phyloP scores from a whole-genome alignment of 2,797 vertebrate species.

The Artibeus lituratus region DNA sequence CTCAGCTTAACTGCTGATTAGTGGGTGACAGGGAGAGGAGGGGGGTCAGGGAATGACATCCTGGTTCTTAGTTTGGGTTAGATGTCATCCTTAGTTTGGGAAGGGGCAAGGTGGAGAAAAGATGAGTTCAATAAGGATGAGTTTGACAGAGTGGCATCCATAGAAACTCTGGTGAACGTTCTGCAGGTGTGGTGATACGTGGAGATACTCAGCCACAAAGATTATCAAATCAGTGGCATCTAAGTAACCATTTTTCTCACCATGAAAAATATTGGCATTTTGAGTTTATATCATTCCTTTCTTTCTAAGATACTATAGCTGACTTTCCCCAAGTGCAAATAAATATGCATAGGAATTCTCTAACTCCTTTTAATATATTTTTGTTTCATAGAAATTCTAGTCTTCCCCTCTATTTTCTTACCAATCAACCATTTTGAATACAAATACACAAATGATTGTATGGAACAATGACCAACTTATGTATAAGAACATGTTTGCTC shows the following conservation, averaged over 20 bases:
- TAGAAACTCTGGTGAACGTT: not conserved
- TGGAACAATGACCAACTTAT: not conserved
- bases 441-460: constrained; percentile 4
- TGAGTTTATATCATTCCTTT: constrained; percentile 9
- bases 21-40: not conserved
- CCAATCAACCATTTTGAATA: not conserved
- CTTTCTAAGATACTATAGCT: not conserved
- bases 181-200: fast-evolving
- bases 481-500: not conserved
- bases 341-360: not conserved
- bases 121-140: not conserved
- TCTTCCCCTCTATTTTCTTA: not conserved
- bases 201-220: not conserved
- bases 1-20: not conserved
- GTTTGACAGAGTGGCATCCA: not conserved
- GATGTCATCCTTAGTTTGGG: not conserved
- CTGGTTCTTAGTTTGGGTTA: not conserved
- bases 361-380: not conserved
- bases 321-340: not conserved
- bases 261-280: not conserved
- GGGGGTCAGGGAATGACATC: not conserved
- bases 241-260: not conserved
- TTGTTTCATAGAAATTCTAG: not conserved
- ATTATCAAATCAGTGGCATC: not conserved
- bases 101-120: not conserved